Conservation (phyloP, 2,113 vertebrate species). For the Pomatostomus ruficeps region DNA sequence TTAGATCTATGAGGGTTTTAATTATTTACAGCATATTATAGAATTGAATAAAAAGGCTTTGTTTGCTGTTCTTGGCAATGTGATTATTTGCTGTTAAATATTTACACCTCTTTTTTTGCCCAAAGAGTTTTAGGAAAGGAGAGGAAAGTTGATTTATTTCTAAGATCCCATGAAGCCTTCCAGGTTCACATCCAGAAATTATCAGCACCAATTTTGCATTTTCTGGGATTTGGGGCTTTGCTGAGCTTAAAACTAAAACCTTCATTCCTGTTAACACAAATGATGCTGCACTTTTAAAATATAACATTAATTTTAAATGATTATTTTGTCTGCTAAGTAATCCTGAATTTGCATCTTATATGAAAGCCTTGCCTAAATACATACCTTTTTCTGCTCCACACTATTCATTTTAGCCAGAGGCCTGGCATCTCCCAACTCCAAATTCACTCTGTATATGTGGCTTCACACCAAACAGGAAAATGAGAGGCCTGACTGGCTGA, state of each 20-base stretch:
- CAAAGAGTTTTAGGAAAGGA: neutral
- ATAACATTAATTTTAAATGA: neutral
- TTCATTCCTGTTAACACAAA: neutral
- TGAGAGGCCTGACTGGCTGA: neutral
- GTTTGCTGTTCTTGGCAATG: constrained; percentile 15
- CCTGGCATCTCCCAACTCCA: neutral
- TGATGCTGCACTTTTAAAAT: neutral
- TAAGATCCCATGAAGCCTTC: constrained; percentile 10
- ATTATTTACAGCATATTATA: constrained; percentile 29
- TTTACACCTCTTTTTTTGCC: neutral
- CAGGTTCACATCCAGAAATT: neutral
- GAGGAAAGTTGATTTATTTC: constrained; percentile 2
- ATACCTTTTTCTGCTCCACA: neutral
- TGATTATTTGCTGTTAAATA: constrained; percentile 46
- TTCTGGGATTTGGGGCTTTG: neutral
- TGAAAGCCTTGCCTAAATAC: neutral
- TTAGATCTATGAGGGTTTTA: neutral
- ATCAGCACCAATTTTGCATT: neutral
- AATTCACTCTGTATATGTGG: neutral
- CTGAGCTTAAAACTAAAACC: neutral
- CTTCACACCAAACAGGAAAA: neutral
- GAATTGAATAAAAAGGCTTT: constrained; percentile 2
- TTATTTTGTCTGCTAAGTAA: neutral
- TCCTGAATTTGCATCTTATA: neutral
- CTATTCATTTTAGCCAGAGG: neutral